Conservation (phyloP, 2,888 invertebrate genomes). For the Drosophila anomelani region DNA sequence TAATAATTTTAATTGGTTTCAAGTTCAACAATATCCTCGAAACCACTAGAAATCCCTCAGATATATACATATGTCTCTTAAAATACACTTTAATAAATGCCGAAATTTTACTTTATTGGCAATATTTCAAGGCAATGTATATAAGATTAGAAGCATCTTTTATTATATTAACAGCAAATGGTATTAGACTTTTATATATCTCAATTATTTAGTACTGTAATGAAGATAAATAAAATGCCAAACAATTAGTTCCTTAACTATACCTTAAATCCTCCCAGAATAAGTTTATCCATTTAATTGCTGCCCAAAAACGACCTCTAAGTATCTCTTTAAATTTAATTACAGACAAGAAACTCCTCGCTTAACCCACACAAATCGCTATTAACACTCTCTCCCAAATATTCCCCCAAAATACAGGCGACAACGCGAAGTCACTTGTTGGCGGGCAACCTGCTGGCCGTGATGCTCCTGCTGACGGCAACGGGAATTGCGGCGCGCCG, state of each 20-base stretch:
- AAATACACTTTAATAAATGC: too few relatives aligned
- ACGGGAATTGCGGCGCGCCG: slow-evolving; percentile 76
- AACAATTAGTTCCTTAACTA: background rate
- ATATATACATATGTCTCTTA: too few relatives aligned
- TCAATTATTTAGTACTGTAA: background rate
- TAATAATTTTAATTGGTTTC: too few relatives aligned
- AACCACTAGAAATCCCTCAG: too few relatives aligned
- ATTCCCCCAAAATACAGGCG: slow-evolving; percentile 26
- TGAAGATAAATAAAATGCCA: too few relatives aligned
- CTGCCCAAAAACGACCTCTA: background rate
- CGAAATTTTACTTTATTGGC: too few relatives aligned
- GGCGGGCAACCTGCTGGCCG: slow-evolving; percentile 39
- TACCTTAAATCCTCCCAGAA: background rate
- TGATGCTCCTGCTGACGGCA: slow-evolving; percentile 52
- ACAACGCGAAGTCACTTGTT: slow-evolving; percentile 27
- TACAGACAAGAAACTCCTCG: background rate
- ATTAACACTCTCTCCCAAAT: background rate
- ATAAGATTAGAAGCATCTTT: too few relatives aligned
- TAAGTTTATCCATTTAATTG: background rate
- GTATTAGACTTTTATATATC: too few relatives aligned
- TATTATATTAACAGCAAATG: too few relatives aligned
- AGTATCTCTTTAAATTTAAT: background rate
- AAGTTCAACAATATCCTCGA: too few relatives aligned
- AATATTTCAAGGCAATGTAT: too few relatives aligned
- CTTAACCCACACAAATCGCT: background rate